Evolutionary conservation across 2,888 invertebrate species (phyloP).

Genomic region (Pherbina coryleti): DNA sequence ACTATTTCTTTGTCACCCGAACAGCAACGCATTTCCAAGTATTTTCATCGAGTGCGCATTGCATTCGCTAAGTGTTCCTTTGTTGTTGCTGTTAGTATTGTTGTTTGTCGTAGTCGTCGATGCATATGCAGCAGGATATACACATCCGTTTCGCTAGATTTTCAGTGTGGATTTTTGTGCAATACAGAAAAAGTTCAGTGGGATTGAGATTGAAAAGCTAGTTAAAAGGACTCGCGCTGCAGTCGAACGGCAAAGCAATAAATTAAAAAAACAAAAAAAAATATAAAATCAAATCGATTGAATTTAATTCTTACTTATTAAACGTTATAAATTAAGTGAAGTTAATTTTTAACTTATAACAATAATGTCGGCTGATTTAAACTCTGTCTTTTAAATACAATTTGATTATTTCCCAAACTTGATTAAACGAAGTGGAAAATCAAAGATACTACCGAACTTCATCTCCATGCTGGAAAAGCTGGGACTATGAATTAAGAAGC

Average conservation of each 20-base stretch:
- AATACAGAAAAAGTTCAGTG: slow-evolving; percentile 49
- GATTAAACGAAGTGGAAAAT: not conserved
- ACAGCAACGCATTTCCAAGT: not conserved
- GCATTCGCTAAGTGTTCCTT: slow-evolving; percentile 37
- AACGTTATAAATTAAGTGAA: not conserved
- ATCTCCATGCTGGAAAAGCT: too few relatives aligned
- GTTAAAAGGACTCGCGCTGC: slow-evolving; percentile 9
- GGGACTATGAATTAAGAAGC: not conserved
- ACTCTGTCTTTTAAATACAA: too few relatives aligned
- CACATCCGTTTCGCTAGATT: slow-evolving; percentile 42
- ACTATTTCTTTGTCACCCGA: not conserved
- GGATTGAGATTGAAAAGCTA: slow-evolving; percentile 11
- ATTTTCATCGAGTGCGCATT: slow-evolving; percentile 47
- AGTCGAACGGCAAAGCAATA: slow-evolving; percentile 1
- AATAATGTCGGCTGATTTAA: too few relatives aligned
- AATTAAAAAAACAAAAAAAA: not conserved
- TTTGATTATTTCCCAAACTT: too few relatives aligned
- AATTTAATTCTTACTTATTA: not conserved
- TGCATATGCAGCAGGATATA: slow-evolving; percentile 49
- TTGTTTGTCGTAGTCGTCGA: slow-evolving; percentile 39
- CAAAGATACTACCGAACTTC: not conserved
- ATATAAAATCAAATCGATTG: not conserved
- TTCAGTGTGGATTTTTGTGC: slow-evolving; percentile 46
- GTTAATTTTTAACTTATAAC: too few relatives aligned
- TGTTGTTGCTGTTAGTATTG: slow-evolving; percentile 54